Conservation (phyloP, 1,140 invertebrate genomes). For the Meloidogyne exigua region DNA sequence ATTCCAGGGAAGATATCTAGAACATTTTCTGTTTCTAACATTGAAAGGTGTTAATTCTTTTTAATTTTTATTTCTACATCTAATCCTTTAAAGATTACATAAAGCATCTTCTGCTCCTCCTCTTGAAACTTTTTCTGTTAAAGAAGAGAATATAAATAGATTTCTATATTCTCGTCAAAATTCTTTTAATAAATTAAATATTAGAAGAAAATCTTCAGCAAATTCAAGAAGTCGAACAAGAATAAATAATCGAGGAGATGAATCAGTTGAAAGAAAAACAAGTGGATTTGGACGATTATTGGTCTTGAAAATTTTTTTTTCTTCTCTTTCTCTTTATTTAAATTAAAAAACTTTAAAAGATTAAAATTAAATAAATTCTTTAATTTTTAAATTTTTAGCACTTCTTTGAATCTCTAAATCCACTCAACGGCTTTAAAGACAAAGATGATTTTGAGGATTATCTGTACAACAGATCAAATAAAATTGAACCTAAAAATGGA, state of each 20-base stretch:
- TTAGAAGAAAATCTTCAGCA: not conserved
- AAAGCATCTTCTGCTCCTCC: conserved; percentile 36
- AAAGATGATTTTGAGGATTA: conserved; percentile 56
- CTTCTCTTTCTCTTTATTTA: not conserved
- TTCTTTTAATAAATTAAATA: not conserved
- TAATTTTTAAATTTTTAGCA: conserved; percentile 41
- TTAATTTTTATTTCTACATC: not conserved
- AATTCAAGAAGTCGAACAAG: not conserved
- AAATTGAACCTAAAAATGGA: conserved; percentile 51
- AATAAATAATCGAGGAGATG: not conserved
- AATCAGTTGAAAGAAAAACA: not conserved
- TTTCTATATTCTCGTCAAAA: conserved; percentile 7
- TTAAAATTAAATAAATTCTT: conserved; percentile 37
- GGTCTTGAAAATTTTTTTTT: not conserved
- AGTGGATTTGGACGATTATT: conserved; percentile 8
- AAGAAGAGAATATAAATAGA: conserved; percentile 1
- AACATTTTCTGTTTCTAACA: conserved; percentile 2
- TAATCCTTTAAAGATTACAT: not conserved
- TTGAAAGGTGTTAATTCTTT: not conserved
- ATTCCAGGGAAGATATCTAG: not conserved
- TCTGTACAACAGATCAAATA: conserved; percentile 48
- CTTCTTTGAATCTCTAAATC: conserved; percentile 51
- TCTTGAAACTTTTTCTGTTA: conserved; percentile 16
- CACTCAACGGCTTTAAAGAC: conserved; percentile 51
- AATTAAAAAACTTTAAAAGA: not conserved